phyloP scores from a whole-genome alignment of 1,140 invertebrate species.

The Rhagoletis pomonella region DNA sequence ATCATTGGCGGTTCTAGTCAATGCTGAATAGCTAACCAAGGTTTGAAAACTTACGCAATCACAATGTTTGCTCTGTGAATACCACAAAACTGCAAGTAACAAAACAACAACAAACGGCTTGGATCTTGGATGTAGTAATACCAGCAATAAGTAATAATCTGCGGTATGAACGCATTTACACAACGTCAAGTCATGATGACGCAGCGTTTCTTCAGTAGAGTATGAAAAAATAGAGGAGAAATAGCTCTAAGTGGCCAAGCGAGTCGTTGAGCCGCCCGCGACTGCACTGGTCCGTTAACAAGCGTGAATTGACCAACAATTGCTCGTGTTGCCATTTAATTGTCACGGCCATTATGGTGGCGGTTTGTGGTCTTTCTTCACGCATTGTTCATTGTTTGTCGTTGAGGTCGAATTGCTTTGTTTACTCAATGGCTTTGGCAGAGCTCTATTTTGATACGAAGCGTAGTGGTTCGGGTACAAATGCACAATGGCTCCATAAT shows the following conservation, averaged over 20 bases:
- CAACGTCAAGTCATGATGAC: neutral
- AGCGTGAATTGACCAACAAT: constrained; percentile 53
- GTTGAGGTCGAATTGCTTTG: constrained; percentile 25
- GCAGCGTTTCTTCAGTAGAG: neutral
- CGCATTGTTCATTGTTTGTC: constrained; percentile 15
- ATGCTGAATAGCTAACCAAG: no score
- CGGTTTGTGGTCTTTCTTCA: neutral
- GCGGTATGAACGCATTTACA: neutral
- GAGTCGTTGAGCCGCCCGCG: neutral
- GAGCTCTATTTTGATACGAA: neutral
- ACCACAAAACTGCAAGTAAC: neutral
- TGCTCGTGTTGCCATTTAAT: constrained; percentile 47
- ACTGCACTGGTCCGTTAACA: neutral
- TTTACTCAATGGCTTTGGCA: constrained; percentile 3
- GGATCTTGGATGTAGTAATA: neutral
- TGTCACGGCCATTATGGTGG: constrained; percentile 31
- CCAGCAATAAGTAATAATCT: constrained; percentile 39
- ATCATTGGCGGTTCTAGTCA: no score
- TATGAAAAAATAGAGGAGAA: neutral
- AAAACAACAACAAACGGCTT: constrained; percentile 7
- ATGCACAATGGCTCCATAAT: neutral
- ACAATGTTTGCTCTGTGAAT: neutral
- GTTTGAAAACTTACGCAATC: no score
- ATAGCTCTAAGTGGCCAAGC: constrained; percentile 1
- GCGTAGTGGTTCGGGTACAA: neutral